Evolutionary conservation across 2,888 invertebrate species (phyloP).

Genomic region (Epirrhoe alternata): DNA sequence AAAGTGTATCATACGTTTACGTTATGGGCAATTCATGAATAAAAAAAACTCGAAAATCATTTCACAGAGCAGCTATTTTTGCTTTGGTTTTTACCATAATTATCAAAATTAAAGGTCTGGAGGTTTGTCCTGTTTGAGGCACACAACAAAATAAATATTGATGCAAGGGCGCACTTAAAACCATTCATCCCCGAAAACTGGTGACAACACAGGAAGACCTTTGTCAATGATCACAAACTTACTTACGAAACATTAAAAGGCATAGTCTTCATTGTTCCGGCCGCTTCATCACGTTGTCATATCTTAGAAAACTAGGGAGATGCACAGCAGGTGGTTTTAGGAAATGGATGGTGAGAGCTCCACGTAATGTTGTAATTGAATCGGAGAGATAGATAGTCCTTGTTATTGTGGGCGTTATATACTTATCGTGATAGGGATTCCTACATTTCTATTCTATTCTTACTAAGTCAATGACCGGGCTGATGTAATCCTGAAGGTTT

Average conservation of each 20-base stretch:
- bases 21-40: too few relatives aligned
- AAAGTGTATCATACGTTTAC: neutral
- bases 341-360: constrained; percentile 19
- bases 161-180: too few relatives aligned
- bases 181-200: too few relatives aligned
- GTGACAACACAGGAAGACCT: too few relatives aligned
- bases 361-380: constrained; percentile 17
- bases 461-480: neutral
- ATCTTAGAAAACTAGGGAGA: neutral
- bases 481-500: neutral
- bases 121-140: too few relatives aligned
- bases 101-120: too few relatives aligned
- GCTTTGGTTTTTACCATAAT: too few relatives aligned
- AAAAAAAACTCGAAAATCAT: too few relatives aligned
- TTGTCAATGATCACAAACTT: too few relatives aligned
- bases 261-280: neutral
- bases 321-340: constrained; percentile 16
- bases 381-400: constrained; percentile 11
- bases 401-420: constrained; percentile 2
- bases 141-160: too few relatives aligned
- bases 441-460: neutral
- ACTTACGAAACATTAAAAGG: neutral
- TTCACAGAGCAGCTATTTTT: too few relatives aligned
- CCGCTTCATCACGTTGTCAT: neutral
- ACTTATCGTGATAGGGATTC: neutral